These are phyloP conservation scores for Timandra comae DNA, from an alignment of 2,888 invertebrate species.

Conservation along the genomic window DNA sequence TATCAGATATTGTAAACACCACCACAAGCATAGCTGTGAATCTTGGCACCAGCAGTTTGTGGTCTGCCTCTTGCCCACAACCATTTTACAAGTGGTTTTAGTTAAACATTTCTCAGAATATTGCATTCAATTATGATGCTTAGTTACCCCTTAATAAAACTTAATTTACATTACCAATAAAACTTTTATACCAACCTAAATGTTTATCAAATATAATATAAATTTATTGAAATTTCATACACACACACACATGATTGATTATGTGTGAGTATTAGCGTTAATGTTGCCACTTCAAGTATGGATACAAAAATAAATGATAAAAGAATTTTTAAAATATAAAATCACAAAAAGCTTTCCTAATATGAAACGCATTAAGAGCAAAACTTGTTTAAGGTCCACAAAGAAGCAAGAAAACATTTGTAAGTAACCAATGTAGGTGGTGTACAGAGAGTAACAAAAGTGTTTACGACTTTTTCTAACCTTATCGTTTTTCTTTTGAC, in stretches of 20 bases:
- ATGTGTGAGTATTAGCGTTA: no score
- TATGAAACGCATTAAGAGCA: slow-evolving; percentile 43
- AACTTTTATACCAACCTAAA: no score
- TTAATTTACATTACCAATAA: no score
- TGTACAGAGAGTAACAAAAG: slow-evolving; percentile 21
- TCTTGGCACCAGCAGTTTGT: slow-evolving; percentile 42
- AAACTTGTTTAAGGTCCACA: slow-evolving; percentile 41
- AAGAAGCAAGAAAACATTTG: slow-evolving; percentile 38
- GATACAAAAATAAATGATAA: no score
- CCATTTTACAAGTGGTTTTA: slow-evolving; percentile 47
- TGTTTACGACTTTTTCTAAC: slow-evolving; percentile 21
- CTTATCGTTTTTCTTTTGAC: slow-evolving; percentile 14
- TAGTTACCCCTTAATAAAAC: no score
- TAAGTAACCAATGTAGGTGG: slow-evolving; percentile 39
- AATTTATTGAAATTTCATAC: no score
- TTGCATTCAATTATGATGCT: no score
- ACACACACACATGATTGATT: no score
- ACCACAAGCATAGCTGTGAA: slow-evolving; percentile 47
- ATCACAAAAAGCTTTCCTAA: slow-evolving; percentile 38
- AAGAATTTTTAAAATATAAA: background rate
- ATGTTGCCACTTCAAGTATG: no score
- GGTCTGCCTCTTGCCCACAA: slow-evolving; percentile 43
- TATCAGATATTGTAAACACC: slow-evolving; percentile 8
- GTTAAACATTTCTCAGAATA: slow-evolving; percentile 22
- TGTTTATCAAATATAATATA: no score